Evolutionary conservation across 2,888 invertebrate genomes (phyloP).

Genomic region (Trypoxylon attenuatum): DNA sequence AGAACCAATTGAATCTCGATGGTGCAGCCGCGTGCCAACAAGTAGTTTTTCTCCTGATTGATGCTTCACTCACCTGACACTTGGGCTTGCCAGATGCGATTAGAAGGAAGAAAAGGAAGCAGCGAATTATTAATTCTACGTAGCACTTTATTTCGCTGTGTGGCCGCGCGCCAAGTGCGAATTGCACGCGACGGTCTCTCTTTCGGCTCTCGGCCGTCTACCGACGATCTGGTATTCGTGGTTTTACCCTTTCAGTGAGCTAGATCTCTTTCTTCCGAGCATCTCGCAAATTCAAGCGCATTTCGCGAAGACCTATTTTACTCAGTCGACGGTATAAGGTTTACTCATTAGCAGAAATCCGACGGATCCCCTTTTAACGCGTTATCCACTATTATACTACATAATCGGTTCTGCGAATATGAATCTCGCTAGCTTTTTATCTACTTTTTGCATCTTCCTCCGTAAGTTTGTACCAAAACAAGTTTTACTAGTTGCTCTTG

Average conservation of each 20-base stretch:
- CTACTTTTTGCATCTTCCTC: no score
- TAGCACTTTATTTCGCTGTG: slow-evolving; percentile 38
- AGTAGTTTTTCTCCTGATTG: slow-evolving; percentile 38
- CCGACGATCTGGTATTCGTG: slow-evolving; percentile 2
- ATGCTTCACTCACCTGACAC: slow-evolving; percentile 45
- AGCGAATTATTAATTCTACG: slow-evolving; percentile 47
- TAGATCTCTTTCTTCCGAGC: slow-evolving; percentile 8
- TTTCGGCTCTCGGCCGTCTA: slow-evolving; percentile 16
- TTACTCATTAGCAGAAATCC: no score
- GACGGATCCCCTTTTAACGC: no score
- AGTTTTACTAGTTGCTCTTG: no score
- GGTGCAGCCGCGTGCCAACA: slow-evolving; percentile 27
- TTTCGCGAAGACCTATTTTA: background rate
- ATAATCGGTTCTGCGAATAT: background rate
- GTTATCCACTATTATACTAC: no score
- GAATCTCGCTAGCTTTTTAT: no score
- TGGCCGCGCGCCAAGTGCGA: slow-evolving; percentile 49
- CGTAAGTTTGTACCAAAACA: no score
- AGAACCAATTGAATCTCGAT: no score
- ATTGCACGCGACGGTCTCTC: slow-evolving; percentile 32
- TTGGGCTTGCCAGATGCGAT: slow-evolving; percentile 37
- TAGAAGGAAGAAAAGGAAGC: slow-evolving; percentile 26
- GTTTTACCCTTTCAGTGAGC: no score
- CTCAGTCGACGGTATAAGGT: background rate
- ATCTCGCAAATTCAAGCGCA: background rate